phyloP scores from a whole-genome alignment of 1,140 invertebrate species.

The Hestina assimilis region DNA sequence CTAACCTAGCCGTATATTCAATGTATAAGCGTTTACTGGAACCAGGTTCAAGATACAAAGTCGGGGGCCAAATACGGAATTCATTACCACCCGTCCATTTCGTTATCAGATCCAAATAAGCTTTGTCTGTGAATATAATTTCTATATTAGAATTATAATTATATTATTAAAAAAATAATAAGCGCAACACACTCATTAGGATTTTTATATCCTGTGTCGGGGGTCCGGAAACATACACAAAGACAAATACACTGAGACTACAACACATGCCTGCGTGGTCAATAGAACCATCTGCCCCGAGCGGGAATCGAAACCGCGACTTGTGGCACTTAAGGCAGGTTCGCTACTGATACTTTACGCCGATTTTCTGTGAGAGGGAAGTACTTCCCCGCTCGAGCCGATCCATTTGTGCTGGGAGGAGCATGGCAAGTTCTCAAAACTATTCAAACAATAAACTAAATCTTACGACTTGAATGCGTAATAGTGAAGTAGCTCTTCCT shows the following conservation, averaged over 20 bases:
- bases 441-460: too few relatives aligned
- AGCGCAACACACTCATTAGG: neutral
- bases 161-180: neutral
- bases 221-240: too few relatives aligned
- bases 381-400: too few relatives aligned
- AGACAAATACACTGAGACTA: too few relatives aligned
- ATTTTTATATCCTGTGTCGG: neutral
- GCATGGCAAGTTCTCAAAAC: too few relatives aligned
- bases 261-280: too few relatives aligned
- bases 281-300: too few relatives aligned
- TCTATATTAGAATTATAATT: neutral
- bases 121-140: neutral
- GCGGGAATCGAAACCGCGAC: too few relatives aligned
- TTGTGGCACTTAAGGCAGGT: too few relatives aligned
- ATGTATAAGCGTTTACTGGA: conserved; percentile 11
- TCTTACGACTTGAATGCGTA: conserved; percentile 47
- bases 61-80: conserved; percentile 9
- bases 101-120: conserved; percentile 6
- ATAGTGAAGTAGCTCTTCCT: conserved; percentile 49
- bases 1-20: conserved; percentile 15
- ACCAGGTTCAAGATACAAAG: neutral
- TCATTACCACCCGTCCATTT: conserved; percentile 2
- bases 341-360: too few relatives aligned
- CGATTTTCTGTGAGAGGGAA: too few relatives aligned
- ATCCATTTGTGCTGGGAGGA: too few relatives aligned